Conservation (phyloP, 2,888 invertebrate genomes). For the Pachliopta kotzebuea region DNA sequence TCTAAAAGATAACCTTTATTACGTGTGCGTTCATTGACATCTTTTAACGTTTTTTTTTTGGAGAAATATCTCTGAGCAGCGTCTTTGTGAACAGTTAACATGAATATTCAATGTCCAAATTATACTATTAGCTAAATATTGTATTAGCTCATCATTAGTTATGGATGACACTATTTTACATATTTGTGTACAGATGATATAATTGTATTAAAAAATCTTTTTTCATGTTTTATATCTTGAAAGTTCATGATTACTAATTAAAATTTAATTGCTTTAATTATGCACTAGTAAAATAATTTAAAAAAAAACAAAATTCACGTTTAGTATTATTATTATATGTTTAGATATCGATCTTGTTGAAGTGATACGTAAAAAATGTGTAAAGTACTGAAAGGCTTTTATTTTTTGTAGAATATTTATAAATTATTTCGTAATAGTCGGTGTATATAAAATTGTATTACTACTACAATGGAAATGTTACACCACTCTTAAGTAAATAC, state of each 20-base stretch:
- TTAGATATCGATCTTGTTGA: too few species aligned
- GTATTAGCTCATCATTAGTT: background rate
- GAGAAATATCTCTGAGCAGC: background rate
- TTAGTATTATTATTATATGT: too few species aligned
- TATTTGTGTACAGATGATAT: background rate
- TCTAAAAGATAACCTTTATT: background rate
- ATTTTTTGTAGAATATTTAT: too few species aligned
- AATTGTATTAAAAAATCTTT: background rate
- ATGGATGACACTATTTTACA: background rate
- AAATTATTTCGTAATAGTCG: too few species aligned
- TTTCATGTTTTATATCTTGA: background rate
- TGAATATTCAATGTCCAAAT: background rate
- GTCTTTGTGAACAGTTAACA: background rate
- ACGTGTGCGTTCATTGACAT: background rate
- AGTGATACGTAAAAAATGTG: too few species aligned
- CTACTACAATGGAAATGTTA: too few species aligned
- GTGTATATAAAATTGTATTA: too few species aligned
- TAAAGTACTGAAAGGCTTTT: too few species aligned
- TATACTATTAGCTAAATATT: background rate
- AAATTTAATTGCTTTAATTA: background rate
- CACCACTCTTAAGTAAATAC: too few species aligned
- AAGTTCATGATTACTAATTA: background rate
- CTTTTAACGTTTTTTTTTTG: constrained; percentile 1
- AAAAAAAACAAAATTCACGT: too few species aligned
- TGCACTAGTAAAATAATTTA: background rate